Base-by-base conservation (phyloP, 2,888 invertebrate species). In the Thelaira solivaga region DNA sequence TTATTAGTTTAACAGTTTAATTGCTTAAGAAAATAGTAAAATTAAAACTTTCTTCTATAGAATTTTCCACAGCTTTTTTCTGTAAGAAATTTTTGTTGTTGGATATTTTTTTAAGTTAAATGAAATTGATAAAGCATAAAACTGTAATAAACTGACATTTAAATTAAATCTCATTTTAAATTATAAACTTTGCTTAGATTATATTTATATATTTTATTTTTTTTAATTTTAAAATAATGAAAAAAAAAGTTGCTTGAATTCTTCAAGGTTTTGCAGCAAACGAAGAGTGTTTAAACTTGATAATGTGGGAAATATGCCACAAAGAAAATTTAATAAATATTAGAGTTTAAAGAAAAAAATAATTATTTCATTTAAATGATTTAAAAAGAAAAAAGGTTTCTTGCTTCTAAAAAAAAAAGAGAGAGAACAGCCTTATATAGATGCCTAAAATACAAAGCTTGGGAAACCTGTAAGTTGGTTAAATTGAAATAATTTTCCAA, bases 1-100 rank as follows among this genome's bases (percentile, higher is more conserved):
- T n/a, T n/a, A n/a, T n/a, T n/a, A n/a, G n/a, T n/a, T n/a, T n/a
- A 67, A 74, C 49, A 72, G 57, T 75, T 81, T 81, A 81, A 81
- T 81, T 80, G 79, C 79, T 43, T 24, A 71, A 49, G 51, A 47
- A 69, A 59, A 39, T 29, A 59, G 13, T 8, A 13, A 31, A 22
- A 41, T 39, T 36, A 26, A 39, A 49, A 29, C 53, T 79, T 67
- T 59, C 71, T 75, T 59, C 75, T 68, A 75, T 39, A 53, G 41
- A 26, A 39, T 57, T 64, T 36, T 45, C 6, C 2, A 45, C 29
- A 41, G 13, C 11, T n/a, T n/a, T n/a, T n/a, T n/a, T n/a, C n/a
- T n/a, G n/a, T 41, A 11, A 41, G 22, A 39, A 13, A 18, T 10
- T 43, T 4, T 20, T 34, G 7, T 34, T 18, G 22, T 18, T 18